phyloP scores from a whole-genome alignment of 2,888 invertebrate genomes.

The Plutella xylostella region DNA sequence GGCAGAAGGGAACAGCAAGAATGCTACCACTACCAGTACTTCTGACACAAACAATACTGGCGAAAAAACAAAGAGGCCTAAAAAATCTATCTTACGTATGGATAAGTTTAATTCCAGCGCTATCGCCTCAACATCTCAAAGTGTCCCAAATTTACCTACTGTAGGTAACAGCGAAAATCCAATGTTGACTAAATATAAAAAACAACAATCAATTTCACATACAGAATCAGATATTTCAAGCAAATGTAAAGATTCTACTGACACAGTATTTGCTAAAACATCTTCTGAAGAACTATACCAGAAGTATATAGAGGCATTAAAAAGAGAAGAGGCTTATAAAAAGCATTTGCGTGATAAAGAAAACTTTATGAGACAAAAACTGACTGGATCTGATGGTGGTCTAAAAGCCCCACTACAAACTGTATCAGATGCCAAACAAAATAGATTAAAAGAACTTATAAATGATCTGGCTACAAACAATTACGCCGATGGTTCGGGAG shows the following conservation, averaged over 20 bases:
- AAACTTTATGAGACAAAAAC: conserved; percentile 50
- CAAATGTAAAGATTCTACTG: conserved; percentile 39
- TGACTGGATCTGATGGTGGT: conserved; percentile 39
- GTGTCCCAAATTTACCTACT: conserved; percentile 49
- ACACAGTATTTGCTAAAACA: conserved; percentile 35
- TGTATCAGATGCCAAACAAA: conserved; percentile 30
- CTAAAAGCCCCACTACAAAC: conserved; percentile 27
- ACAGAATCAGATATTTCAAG: conserved; percentile 49
- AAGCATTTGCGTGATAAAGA: conserved; percentile 51
- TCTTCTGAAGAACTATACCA: conserved; percentile 55
- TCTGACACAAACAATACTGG: conserved; percentile 44
- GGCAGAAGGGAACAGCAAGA: conserved; percentile 19
- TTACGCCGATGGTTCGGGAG: conserved; percentile 57
- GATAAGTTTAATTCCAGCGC: conserved; percentile 47
- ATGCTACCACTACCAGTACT: conserved; percentile 46
- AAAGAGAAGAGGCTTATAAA: conserved; percentile 48
- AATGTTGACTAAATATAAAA: conserved; percentile 12
- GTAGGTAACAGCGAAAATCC: conserved; percentile 32
- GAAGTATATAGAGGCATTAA: conserved; percentile 50
- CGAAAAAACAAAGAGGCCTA: conserved; percentile 34
- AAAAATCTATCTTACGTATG: conserved; percentile 50
- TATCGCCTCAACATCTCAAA: conserved; percentile 54
- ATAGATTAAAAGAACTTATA: conserved; percentile 43
- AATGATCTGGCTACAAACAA: conserved; percentile 58
- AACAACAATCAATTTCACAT: conserved; percentile 23